Conservation (phyloP, 2,888 invertebrate species). For the Sarcophaga carnaria region DNA sequence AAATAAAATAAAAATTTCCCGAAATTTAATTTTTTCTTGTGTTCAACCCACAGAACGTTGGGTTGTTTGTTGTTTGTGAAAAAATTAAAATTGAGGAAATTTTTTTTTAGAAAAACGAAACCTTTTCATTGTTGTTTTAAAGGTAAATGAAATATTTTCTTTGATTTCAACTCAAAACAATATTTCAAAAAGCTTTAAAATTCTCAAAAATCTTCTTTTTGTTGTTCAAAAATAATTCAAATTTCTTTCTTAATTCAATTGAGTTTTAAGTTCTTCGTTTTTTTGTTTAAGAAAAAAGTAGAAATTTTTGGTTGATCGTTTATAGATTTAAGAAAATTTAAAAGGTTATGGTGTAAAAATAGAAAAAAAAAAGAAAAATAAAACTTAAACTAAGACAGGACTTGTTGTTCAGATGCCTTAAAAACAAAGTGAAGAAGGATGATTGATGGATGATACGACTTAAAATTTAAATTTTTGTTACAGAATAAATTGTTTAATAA, state of each 20-base stretch:
- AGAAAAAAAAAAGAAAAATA: slow-evolving; percentile 1
- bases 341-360: slow-evolving; percentile 14
- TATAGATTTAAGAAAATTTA: slow-evolving; percentile 39
- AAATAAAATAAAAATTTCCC: neutral
- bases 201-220: neutral
- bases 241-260: neutral
- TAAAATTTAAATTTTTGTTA: slow-evolving; percentile 24
- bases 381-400: neutral
- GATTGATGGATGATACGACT: neutral
- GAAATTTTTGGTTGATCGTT: neutral
- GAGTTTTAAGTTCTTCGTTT: neutral
- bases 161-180: slow-evolving; percentile 18
- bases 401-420: slow-evolving; percentile 40
- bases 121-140: slow-evolving; percentile 17
- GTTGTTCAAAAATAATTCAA: neutral
- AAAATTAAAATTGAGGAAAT: slow-evolving; percentile 53
- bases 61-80: neutral
- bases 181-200: slow-evolving; percentile 54
- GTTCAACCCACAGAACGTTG: neutral
- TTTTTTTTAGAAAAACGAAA: neutral
- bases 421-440: neutral
- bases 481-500: slow-evolving; percentile 73
- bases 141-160: slow-evolving; percentile 58
- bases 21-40: slow-evolving; percentile 46
- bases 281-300: neutral